Base-by-base conservation (phyloP, 1,140 invertebrate species). In the Dysdera silvatica region DNA sequence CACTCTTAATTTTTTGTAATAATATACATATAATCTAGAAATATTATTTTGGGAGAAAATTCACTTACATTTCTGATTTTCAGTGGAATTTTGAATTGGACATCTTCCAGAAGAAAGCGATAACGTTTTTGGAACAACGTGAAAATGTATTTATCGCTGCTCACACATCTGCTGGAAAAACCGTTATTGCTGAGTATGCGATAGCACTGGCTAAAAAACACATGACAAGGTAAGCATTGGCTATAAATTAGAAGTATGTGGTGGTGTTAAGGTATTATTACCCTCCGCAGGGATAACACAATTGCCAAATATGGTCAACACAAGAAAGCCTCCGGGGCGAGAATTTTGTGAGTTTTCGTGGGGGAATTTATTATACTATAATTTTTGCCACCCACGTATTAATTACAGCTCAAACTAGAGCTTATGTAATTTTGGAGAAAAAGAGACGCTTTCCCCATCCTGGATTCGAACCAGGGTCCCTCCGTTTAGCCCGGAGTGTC, bases 111-210 rank as follows among this genome's bases (percentile, higher is more conserved):
- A 96, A 99, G 67, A 80, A 91, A 80, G 95, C 96, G 7, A 93
- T 99, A 69, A 74, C 97, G 10, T 90, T 89, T 75, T 78, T 99
- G 37, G 95, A 99, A 80, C 85, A 93, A 71, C 86, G 89, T 45
- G 85, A 94, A 67, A 92, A 94, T 77, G 93, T 99, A 2, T 98
- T 99, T 79, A 94, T 99, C 1, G 91, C 96, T 8, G 97, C 96
- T 14, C 97, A 99, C 75, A 99, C 96, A 0, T 99, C 95, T 0
- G 96, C 97, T 4, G 97, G 96, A 35, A 99, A 99, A 80, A 99
- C 97, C 2, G 95, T 97, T 0, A 93, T 99, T 14, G 97, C 97
- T 3, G 96, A 99, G 79, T 99, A 99, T 78, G 96, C 96, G 3
- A 82, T 85, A 61, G 95, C 95, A 0, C 79, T 98, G 65, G 92